Conservation (phyloP, 2,888 invertebrate species). For the Drosophila subquinaria region DNA sequence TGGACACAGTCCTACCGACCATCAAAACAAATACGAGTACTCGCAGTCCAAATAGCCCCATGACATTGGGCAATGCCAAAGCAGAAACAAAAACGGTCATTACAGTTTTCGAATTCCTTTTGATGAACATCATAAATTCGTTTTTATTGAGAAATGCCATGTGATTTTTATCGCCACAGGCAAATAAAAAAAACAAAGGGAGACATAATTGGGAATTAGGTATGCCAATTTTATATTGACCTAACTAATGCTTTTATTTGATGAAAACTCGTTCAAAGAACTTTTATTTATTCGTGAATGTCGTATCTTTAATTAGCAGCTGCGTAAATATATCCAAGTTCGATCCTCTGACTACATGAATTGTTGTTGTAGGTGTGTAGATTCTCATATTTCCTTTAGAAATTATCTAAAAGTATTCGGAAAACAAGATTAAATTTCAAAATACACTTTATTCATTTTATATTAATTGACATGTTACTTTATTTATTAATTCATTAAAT, state of each 20-base stretch:
- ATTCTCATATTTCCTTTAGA: not conserved
- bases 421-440: too few relatives aligned
- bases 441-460: too few relatives aligned
- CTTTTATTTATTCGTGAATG: too few relatives aligned
- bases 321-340: too few relatives aligned
- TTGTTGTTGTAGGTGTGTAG: too few relatives aligned
- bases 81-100: constrained; percentile 35
- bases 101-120: constrained; percentile 54
- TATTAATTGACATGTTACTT: too few relatives aligned
- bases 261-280: constrained; percentile 5
- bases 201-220: not conserved
- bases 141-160: constrained; percentile 51
- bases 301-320: too few relatives aligned
- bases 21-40: constrained; percentile 14
- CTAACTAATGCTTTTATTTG: not conserved
- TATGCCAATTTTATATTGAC: constrained; percentile 5
- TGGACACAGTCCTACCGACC: constrained; percentile 34
- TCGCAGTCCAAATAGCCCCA: constrained; percentile 21
- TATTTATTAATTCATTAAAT: too few relatives aligned
- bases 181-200: not conserved
- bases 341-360: too few relatives aligned
- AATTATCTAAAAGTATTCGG: not conserved
- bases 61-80: constrained; percentile 15
- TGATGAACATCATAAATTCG: constrained; percentile 56
- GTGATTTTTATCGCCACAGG: constrained; percentile 44